A percentile compares a stretch with the other conserved stretches of the same genome.
phyloP scores from a whole-genome alignment of 2,888 invertebrate species.

The Acleris laterana region DNA sequence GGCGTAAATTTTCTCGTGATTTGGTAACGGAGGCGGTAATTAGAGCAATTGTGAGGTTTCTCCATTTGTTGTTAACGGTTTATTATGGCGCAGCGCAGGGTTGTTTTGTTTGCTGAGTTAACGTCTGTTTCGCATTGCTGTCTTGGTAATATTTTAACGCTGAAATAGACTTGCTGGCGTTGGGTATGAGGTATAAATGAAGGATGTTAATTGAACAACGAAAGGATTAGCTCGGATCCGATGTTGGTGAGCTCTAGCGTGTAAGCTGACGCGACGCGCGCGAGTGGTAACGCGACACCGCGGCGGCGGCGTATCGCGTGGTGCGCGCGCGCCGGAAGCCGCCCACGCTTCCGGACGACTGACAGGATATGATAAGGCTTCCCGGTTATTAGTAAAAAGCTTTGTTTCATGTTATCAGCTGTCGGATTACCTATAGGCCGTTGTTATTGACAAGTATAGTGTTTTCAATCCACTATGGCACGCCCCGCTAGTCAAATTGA shows the following conservation, averaged over 20 bases:
- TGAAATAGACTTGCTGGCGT: neutral
- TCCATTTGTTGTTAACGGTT: conserved; percentile 78
- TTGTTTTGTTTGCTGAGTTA: conserved; percentile 62
- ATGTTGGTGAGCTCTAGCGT: conserved; percentile 42
- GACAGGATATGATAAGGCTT: conserved; percentile 72
- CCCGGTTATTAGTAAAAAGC: conserved; percentile 47
- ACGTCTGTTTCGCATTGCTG: conserved; percentile 51
- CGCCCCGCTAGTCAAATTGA: too few relatives aligned
- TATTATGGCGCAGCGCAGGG: conserved; percentile 59
- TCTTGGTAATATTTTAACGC: conserved; percentile 30
- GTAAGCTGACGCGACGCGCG: conserved; percentile 46
- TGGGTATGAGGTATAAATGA: neutral
- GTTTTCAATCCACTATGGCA: too few relatives aligned
- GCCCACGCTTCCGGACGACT: conserved; percentile 58
- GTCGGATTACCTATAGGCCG: conserved; percentile 11
- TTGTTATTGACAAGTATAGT: conserved; percentile 20
- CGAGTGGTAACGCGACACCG: conserved; percentile 55
- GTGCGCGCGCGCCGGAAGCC: conserved; percentile 75
- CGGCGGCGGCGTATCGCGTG: conserved; percentile 55
- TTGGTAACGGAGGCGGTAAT: conserved; percentile 79
- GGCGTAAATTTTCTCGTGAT: conserved; percentile 81
- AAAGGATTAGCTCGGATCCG: conserved; percentile 15
- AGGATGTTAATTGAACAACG: neutral
- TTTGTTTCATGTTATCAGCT: conserved; percentile 29
- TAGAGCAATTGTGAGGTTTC: conserved; percentile 79